Evolutionary conservation across 2,113 vertebrate genomes (phyloP).

Genomic region (Peucedramus taeniatus): DNA sequence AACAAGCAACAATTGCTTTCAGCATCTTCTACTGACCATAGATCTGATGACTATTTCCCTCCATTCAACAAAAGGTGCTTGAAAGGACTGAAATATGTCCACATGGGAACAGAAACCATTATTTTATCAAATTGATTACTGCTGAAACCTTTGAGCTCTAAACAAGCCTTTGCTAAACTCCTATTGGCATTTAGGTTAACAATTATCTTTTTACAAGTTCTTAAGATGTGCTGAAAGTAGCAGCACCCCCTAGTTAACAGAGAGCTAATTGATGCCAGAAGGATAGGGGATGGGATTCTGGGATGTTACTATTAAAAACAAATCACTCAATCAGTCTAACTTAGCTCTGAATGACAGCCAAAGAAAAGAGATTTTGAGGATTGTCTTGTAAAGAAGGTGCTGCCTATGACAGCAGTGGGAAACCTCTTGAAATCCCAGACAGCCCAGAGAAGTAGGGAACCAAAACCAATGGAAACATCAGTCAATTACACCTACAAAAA

Average conservation of each 20-base stretch:
- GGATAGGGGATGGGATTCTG: background rate
- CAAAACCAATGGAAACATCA: background rate
- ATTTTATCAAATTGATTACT: constrained; percentile 33
- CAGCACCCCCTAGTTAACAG: background rate
- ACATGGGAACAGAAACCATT: background rate
- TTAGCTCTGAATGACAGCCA: background rate
- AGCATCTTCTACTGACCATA: background rate
- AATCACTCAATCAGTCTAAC: background rate
- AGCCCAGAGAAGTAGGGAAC: background rate
- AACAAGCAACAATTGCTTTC: background rate
- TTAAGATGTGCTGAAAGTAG: background rate
- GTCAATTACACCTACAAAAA: background rate
- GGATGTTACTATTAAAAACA: background rate
- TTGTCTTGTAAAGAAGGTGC: background rate
- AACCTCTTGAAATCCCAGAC: background rate
- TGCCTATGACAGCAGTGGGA: background rate
- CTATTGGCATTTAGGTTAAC: constrained; percentile 43
- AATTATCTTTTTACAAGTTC: constrained; percentile 38
- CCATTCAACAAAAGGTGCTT: background rate
- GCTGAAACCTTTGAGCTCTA: constrained; percentile 35
- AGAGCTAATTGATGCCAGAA: background rate
- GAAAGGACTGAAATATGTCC: background rate
- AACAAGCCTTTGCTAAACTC: constrained; percentile 3
- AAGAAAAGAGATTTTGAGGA: background rate
- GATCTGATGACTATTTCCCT: background rate